Conservation (phyloP, 2,113 vertebrate genomes). For the Conger conger region DNA sequence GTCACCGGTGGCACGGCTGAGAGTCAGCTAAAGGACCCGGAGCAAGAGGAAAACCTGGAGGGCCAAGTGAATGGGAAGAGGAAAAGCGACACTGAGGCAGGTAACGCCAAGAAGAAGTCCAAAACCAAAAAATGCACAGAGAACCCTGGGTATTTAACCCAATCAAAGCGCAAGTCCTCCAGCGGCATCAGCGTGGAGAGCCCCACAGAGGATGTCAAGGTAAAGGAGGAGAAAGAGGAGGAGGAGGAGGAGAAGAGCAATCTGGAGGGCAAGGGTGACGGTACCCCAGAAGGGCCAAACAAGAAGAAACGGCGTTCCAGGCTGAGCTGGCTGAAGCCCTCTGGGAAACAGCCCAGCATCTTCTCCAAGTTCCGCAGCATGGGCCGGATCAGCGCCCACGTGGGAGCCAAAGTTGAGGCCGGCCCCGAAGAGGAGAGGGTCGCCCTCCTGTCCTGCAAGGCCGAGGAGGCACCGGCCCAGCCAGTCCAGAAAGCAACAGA, state of each 20-base stretch:
- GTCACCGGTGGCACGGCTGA: background rate
- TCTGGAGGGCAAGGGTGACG: conserved; percentile 52
- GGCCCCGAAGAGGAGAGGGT: conserved; percentile 57
- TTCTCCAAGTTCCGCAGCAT: conserved; percentile 92
- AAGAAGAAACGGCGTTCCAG: conserved; percentile 81
- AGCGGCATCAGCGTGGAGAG: conserved; percentile 53
- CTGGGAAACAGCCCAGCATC: conserved; percentile 90
- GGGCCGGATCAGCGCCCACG: conserved; percentile 76
- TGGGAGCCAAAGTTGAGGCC: conserved; percentile 61
- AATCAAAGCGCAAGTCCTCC: conserved; percentile 87
- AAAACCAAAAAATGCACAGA: conserved; percentile 74
- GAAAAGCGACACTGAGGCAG: conserved; percentile 86
- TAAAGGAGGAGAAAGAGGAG: conserved; percentile 24
- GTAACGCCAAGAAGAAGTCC: conserved; percentile 89
- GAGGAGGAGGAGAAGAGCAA: conserved; percentile 40
- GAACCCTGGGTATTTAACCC: conserved; percentile 75
- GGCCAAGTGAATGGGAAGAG: conserved; percentile 81
- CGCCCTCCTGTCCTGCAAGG: conserved; percentile 44
- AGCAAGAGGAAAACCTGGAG: conserved; percentile 60
- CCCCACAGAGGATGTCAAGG: conserved; percentile 18
- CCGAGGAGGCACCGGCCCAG: conserved; percentile 32
- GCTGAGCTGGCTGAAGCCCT: conserved; percentile 83
- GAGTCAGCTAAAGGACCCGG: conserved; percentile 5
- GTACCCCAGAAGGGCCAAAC: conserved; percentile 54
- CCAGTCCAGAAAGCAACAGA: background rate